phyloP scores from a whole-genome alignment of 2,888 invertebrate species.

The Clanis bilineata region DNA sequence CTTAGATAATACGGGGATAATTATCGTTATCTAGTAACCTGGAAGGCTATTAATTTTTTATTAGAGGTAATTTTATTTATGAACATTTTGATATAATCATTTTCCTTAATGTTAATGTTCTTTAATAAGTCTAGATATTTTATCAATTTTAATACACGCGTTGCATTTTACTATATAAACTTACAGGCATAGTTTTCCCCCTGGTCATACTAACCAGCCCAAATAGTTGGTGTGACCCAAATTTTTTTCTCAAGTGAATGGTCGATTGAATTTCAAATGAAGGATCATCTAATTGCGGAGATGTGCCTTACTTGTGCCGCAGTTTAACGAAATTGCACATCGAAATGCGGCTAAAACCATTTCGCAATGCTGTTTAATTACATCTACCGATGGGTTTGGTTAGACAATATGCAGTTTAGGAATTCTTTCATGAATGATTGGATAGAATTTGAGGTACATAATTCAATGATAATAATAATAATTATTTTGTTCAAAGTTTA shows the following conservation, averaged over 20 bases:
- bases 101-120: too few relatives aligned
- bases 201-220: neutral
- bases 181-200: neutral
- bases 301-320: conserved; percentile 20
- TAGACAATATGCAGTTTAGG: neutral
- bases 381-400: neutral
- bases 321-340: conserved; percentile 1
- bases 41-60: too few relatives aligned
- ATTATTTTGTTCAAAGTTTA: neutral
- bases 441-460: neutral
- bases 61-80: too few relatives aligned
- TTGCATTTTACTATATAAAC: neutral
- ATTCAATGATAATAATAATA: neutral
- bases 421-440: neutral
- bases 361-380: neutral
- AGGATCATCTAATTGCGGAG: conserved; percentile 36
- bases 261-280: conserved; percentile 34
- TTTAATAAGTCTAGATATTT: too few relatives aligned
- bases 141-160: too few relatives aligned
- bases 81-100: too few relatives aligned
- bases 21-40: too few relatives aligned
- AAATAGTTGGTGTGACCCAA: conserved; percentile 16
- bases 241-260: conserved; percentile 19
- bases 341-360: conserved; percentile 3
- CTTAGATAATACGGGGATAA: too few relatives aligned